These are phyloP conservation scores for Oscheius sp. DNA, from an alignment of 2,888 invertebrate genomes.

Conservation along the genomic window DNA sequence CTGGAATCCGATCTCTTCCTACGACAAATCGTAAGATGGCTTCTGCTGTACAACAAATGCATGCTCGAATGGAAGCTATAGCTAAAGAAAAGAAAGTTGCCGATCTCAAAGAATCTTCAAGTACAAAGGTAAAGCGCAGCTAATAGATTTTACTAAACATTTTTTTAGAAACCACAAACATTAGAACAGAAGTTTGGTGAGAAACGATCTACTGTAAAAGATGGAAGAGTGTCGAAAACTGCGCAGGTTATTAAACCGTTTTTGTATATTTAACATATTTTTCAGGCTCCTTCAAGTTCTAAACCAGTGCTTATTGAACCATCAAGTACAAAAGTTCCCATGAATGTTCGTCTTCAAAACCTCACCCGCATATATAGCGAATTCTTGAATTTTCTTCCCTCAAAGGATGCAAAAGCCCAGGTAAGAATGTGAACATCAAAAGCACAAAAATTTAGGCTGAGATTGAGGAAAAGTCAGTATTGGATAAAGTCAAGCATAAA, in stretches of 20 bases:
- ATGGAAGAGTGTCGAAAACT: background rate
- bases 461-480: slow-evolving; percentile 51
- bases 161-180: slow-evolving; percentile 16
- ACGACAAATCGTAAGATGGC: slow-evolving; percentile 4
- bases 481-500: slow-evolving; percentile 42
- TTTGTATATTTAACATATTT: background rate
- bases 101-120: background rate
- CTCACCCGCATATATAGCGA: slow-evolving; percentile 12
- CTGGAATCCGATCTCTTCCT: background rate
- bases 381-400: slow-evolving; percentile 6
- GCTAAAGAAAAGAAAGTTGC: background rate
- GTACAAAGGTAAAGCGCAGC: background rate
- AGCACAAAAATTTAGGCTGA: slow-evolving; percentile 44
- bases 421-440: background rate
- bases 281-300: background rate
- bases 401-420: slow-evolving; percentile 7
- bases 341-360: background rate
- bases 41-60: slow-evolving; percentile 27
- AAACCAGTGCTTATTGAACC: slow-evolving; percentile 29
- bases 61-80: slow-evolving; percentile 15
- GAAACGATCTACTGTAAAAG: background rate
- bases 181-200: slow-evolving; percentile 25
- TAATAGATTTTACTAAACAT: background rate
- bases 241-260: background rate
- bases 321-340: slow-evolving; percentile 27